Evolutionary conservation across 2,113 vertebrate species (phyloP), one percentile per base, ranked within the genome.

Genomic region (Paratilapia polleni): DNA sequence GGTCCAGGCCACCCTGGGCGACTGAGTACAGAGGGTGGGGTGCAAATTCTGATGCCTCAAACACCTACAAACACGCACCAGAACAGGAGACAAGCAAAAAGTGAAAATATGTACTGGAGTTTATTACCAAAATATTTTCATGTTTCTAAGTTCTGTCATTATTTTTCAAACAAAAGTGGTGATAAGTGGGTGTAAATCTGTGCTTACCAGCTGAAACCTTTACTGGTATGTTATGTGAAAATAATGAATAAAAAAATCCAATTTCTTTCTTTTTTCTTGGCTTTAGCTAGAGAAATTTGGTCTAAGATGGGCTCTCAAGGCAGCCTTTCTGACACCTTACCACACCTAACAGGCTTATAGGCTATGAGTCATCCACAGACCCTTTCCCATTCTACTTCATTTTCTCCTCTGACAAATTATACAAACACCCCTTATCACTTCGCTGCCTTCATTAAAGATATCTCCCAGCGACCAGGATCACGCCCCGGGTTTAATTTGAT

Each of bases 1-100:
- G 93, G 78, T 96, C 94, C 76, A 96, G 90, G 79, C 93, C 94
- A 22, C 93, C 92, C 83, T 96, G 95, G 77, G 94, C 63, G 76
- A 96, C 88, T 26, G 95, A 95, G 90, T 95, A 96, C 41, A 95
- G 62, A 54, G 94, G 95, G 86, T 95, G 94, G 43, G 94, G 92
- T 49, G 94, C 92, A 81, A 92, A 96, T 56, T 96, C 95, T 19
- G 94, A 91, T 2, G 94, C 93, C 47, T 95, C 94, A 77, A 93
- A 94, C 89, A 95, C 89, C 93, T 93, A 62, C 19, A 84, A 66
- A 82, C 66, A 86, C 83, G 90, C 4, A 83, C 47, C 8, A 58
- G 75, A 26, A 80, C 28, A 75, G 3, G 1, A 38, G n/a, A 77
- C 20, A 80, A 36, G 34, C 13, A 77, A 14, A 77, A 54, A 60